Conservation (phyloP, 2,113 vertebrate species). For the Neopipo cinnamomea region DNA sequence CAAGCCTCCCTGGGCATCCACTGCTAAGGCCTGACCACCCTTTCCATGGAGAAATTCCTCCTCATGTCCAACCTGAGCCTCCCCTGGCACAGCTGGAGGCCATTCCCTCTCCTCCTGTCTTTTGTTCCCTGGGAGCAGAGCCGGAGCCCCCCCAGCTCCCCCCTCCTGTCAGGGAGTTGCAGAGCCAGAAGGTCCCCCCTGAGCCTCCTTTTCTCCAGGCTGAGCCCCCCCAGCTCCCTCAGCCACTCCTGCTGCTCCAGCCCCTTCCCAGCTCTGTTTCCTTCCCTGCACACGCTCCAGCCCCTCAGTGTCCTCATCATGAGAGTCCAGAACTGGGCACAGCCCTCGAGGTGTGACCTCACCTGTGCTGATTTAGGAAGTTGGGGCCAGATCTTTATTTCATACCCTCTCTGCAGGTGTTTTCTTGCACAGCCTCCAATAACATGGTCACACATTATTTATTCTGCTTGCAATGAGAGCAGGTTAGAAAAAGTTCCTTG, state of each 20-base stretch:
- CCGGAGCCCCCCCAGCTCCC: rapidly evolving
- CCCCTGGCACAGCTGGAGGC: rapidly evolving
- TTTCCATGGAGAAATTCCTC: rapidly evolving
- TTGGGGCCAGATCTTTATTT: background rate
- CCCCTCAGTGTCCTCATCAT: background rate
- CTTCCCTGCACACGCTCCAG: rapidly evolving
- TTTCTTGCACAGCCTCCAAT: background rate
- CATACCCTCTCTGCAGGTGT: background rate
- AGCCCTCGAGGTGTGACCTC: background rate
- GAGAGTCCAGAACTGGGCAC: background rate
- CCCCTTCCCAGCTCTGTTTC: rapidly evolving
- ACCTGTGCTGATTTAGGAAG: background rate
- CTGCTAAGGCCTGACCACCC: rapidly evolving
- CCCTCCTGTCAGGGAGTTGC: background rate
- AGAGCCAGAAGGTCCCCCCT: background rate
- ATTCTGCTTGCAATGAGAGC: background rate
- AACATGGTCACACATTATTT: background rate
- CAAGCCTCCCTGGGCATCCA: background rate
- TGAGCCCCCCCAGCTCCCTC: background rate
- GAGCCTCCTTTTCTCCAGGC: background rate
- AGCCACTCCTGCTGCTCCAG: rapidly evolving
- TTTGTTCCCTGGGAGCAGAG: background rate
- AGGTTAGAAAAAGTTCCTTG: background rate
- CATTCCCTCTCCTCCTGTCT: rapidly evolving
- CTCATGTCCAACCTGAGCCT: rapidly evolving